phyloP scores from a whole-genome alignment of 2,888 invertebrate species.

The Mellilla xanthometata region DNA sequence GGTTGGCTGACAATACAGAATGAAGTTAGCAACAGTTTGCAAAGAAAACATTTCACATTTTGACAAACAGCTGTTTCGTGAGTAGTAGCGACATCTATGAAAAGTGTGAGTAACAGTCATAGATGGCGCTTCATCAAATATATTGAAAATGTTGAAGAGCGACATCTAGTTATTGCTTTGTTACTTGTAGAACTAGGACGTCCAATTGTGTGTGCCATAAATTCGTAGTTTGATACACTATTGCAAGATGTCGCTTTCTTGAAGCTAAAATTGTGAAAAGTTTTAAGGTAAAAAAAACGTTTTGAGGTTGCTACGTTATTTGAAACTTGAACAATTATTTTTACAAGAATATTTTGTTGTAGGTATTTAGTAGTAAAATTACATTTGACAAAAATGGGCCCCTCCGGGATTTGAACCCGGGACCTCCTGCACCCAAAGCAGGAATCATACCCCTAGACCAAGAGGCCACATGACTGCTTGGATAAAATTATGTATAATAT shows the following conservation, averaged over 20 bases:
- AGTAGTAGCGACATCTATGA: slow-evolving; percentile 35
- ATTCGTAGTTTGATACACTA: background rate
- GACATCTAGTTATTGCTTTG: background rate
- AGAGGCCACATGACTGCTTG: slow-evolving; percentile 68
- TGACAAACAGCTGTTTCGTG: slow-evolving; percentile 59
- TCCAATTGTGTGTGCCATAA: background rate
- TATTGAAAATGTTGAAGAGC: background rate
- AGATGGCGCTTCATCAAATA: slow-evolving; percentile 5
- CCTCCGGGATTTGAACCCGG: slow-evolving; percentile 89
- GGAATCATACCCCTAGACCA: slow-evolving; percentile 89
- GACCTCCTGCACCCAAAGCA: slow-evolving; percentile 89
- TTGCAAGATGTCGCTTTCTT: slow-evolving; percentile 13
- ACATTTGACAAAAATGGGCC: slow-evolving; percentile 82
- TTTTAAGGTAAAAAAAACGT: background rate
- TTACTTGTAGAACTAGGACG: background rate
- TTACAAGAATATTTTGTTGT: too few species aligned
- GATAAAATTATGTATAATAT: slow-evolving; percentile 23
- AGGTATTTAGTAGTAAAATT: too few species aligned
- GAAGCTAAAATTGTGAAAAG: background rate
- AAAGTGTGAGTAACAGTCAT: background rate
- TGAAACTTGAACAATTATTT: too few species aligned
- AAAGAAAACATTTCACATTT: slow-evolving; percentile 44
- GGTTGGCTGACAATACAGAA: slow-evolving; percentile 29
- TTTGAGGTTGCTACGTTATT: too few species aligned
- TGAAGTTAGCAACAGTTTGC: slow-evolving; percentile 58